Evolutionary conservation across 1,140 invertebrate species (phyloP).

Genomic region (Notospermus geniculatus): DNA sequence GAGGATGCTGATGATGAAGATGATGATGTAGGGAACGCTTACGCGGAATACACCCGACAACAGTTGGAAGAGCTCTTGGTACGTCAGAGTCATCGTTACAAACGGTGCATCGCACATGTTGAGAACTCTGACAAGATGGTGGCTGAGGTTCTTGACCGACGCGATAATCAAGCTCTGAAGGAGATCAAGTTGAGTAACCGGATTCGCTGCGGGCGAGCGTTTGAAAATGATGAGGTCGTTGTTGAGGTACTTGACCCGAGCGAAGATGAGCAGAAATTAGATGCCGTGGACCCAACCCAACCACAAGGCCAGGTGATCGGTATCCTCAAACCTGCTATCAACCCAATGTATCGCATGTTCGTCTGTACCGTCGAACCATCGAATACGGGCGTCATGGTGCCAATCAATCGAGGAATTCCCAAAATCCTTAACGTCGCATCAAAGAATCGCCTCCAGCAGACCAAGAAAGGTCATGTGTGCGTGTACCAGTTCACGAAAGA

Average conservation of each 20-base stretch:
- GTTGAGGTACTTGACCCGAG: conserved; percentile 29
- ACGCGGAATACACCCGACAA: background rate
- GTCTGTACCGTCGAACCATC: conserved; percentile 38
- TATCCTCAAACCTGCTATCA: conserved; percentile 33
- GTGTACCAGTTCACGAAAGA: conserved; percentile 38
- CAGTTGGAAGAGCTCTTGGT: conserved; percentile 12
- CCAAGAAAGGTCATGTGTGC: conserved; percentile 31
- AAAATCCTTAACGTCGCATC: conserved; percentile 34
- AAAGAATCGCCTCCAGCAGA: conserved; percentile 20
- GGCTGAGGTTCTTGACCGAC: conserved; percentile 19
- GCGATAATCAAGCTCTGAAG: conserved; percentile 8
- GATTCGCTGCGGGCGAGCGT: conserved; percentile 36
- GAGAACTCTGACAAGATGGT: background rate
- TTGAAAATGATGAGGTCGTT: conserved; percentile 42
- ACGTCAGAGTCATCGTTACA: conserved; percentile 18
- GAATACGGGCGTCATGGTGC: conserved; percentile 43
- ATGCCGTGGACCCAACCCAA: background rate
- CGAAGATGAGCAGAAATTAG: background rate
- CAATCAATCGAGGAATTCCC: conserved; percentile 39
- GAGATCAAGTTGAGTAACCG: conserved; percentile 33
- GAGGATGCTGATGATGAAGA: conserved; percentile 9
- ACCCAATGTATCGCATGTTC: conserved; percentile 35
- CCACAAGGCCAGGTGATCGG: conserved; percentile 39
- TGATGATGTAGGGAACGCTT: background rate
- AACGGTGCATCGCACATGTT: conserved; percentile 17